These are phyloP conservation scores for Virgularia gustaviana DNA, from an alignment of 92 coral and sea anemone genomes.

Conservation along the genomic window DNA sequence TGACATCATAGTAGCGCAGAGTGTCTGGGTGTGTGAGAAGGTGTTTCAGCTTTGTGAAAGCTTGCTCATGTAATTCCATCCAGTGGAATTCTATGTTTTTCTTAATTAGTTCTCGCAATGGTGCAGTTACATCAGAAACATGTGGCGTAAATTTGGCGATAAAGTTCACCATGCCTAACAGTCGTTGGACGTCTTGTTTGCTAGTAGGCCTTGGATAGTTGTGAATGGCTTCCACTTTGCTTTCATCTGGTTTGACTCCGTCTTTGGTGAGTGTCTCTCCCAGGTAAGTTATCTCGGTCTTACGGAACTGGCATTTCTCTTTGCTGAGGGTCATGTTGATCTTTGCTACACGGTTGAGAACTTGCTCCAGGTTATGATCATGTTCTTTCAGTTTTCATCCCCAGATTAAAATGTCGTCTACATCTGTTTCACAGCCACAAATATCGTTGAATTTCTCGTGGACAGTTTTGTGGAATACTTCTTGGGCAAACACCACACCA, in stretches of 20 bases:
- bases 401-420: slow-evolving; percentile 65
- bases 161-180: slow-evolving; percentile 60
- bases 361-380: slow-evolving; percentile 27
- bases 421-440: slow-evolving; percentile 55
- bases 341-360: slow-evolving; percentile 37
- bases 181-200: slow-evolving; percentile 56
- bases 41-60: slow-evolving; percentile 46
- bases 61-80: slow-evolving; percentile 54
- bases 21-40: slow-evolving; percentile 41
- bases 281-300: slow-evolving; percentile 44
- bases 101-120: slow-evolving; percentile 53
- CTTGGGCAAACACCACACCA: slow-evolving; percentile 58
- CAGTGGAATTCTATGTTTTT: slow-evolving; percentile 51
- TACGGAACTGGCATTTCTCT: slow-evolving; percentile 49
- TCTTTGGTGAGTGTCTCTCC: slow-evolving; percentile 54
- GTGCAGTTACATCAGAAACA: slow-evolving; percentile 39
- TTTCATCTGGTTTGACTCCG: slow-evolving; percentile 55
- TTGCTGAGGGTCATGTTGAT: slow-evolving; percentile 55
- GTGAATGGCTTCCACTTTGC: slow-evolving; percentile 50
- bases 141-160: slow-evolving; percentile 54
- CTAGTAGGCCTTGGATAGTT: slow-evolving; percentile 42
- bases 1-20: slow-evolving; percentile 48
- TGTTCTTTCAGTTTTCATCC: slow-evolving; percentile 59
- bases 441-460: slow-evolving; percentile 42
- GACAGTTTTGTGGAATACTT: slow-evolving; percentile 58